phyloP scores from a whole-genome alignment of 1,140 invertebrate genomes.

The Hycleus cichorii region DNA sequence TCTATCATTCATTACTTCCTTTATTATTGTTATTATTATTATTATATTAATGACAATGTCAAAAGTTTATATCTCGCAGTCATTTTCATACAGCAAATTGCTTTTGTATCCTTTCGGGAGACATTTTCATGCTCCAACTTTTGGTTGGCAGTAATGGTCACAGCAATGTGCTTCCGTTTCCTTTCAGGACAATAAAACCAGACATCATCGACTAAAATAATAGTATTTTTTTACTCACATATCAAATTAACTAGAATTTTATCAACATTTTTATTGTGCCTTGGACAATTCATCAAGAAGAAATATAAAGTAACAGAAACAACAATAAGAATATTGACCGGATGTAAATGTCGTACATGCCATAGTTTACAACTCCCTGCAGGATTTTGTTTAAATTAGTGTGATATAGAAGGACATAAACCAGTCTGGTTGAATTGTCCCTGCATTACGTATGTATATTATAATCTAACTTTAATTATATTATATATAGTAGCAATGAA shows the following conservation, averaged over 20 bases:
- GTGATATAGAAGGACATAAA: too few species aligned
- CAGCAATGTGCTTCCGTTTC: slow-evolving; percentile 11
- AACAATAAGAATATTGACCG: too few species aligned
- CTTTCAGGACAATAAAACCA: slow-evolving; percentile 7
- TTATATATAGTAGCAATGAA: too few species aligned
- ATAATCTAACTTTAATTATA: too few species aligned
- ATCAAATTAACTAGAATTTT: neutral
- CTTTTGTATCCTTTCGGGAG: slow-evolving; percentile 18
- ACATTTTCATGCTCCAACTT: slow-evolving; percentile 17
- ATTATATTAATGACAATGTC: slow-evolving; percentile 16
- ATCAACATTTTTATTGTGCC: neutral
- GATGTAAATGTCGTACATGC: neutral
- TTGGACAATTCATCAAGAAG: neutral
- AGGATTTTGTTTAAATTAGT: neutral
- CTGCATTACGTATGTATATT: too few species aligned
- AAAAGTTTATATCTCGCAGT: slow-evolving; percentile 19
- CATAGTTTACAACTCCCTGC: neutral
- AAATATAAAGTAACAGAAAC: too few species aligned
- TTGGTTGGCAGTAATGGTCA: slow-evolving; percentile 11
- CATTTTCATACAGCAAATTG: slow-evolving; percentile 17
- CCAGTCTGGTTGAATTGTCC: too few species aligned
- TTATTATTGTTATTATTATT: slow-evolving; percentile 5
- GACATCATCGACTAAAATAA: slow-evolving; percentile 2
- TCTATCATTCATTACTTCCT: neutral
- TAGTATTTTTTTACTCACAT: neutral